Evolutionary conservation across 2,888 invertebrate genomes (phyloP), one percentile per base, ranked within the genome.

Genomic region (Panzeria rudis): DNA sequence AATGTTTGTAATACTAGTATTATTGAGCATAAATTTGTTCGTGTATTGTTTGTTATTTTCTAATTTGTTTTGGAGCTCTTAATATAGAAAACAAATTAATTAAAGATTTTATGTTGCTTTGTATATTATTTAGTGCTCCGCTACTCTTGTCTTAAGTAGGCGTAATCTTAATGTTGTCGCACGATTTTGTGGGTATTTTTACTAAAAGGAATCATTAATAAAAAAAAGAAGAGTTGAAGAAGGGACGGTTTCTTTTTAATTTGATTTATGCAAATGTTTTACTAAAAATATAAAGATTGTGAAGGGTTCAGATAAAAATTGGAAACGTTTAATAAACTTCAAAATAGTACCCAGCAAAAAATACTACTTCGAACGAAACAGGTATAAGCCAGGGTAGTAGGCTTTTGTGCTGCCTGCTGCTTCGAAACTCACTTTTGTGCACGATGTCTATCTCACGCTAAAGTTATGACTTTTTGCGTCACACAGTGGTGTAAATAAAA

Each of bases 171-270:
- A 3, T 50, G 20, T 11, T 20, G 9, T 50, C 50, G 8, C 20
- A 54, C 54, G 25, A 54, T 29, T 54, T 15, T 5, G 13, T 23
- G 15, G 54, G 25, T 54, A 54, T 25, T 25, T 54, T 54, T 54
- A 52, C 25, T 52, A 52, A 52, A 52, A 52, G 52, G 17, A 54
- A 25, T 29, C 29, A 29, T 54, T 54, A 52, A 52, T 54, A 29
- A 25, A 25, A 54, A 13, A 15, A 54, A 25, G 1, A 50, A 50
- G 20, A 50, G 9, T 9, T 20, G n/a, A 20, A 20, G 15, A 50
- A 20, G 44, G 44, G 15, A 44, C n/a, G 15, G 11, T 50, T 11
- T 20, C 11, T 50, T 11, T 50, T 9, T 9, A 47, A 17, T 47
- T 47, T 47, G 47, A 47, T 47, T 47, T 47, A 47, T 52, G 52